Evolutionary conservation across 2,888 invertebrate genomes (phyloP).

Genomic region (Chesias legatella): DNA sequence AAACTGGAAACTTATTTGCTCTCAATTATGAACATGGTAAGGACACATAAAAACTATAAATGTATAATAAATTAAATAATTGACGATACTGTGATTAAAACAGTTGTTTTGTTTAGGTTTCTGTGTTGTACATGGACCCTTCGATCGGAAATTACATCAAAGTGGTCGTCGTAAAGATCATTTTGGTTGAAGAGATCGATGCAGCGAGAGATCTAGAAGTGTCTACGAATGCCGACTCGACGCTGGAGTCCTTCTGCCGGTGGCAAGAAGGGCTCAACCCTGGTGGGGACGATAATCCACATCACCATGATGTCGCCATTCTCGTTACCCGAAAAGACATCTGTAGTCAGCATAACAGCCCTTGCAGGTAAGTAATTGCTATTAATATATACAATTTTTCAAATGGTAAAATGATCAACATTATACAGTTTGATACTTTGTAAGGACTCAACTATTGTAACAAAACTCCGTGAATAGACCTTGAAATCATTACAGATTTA

Average conservation of each 20-base stretch:
- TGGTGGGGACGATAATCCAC: constrained; percentile 87
- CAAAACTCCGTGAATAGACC: constrained; percentile 17
- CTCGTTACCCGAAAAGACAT: constrained; percentile 90
- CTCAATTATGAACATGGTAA: constrained; percentile 95
- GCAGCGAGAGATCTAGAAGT: constrained; percentile 84
- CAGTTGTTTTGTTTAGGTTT: constrained; percentile 70
- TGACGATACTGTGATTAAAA: background rate
- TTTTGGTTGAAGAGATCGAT: constrained; percentile 85
- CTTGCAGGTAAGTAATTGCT: constrained; percentile 70
- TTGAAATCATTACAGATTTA: constrained; percentile 17
- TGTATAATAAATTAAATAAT: constrained; percentile 1
- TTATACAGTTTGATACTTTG: no score
- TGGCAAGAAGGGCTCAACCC: constrained; percentile 91
- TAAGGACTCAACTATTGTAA: constrained; percentile 3
- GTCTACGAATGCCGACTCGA: constrained; percentile 90
- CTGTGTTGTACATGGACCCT: constrained; percentile 91
- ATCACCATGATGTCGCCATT: constrained; percentile 94
- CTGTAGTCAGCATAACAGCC: constrained; percentile 80
- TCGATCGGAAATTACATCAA: constrained; percentile 95
- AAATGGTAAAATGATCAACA: background rate
- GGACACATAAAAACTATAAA: constrained; percentile 29
- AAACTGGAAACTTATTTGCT: constrained; percentile 92
- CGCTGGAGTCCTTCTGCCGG: constrained; percentile 90
- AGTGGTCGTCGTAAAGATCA: constrained; percentile 92
- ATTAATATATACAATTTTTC: background rate